A percentile compares a stretch with the other conserved stretches of the same genome.
phyloP scores from a whole-genome alignment of 2,113 vertebrate species.

The Platysteira castanea region DNA sequence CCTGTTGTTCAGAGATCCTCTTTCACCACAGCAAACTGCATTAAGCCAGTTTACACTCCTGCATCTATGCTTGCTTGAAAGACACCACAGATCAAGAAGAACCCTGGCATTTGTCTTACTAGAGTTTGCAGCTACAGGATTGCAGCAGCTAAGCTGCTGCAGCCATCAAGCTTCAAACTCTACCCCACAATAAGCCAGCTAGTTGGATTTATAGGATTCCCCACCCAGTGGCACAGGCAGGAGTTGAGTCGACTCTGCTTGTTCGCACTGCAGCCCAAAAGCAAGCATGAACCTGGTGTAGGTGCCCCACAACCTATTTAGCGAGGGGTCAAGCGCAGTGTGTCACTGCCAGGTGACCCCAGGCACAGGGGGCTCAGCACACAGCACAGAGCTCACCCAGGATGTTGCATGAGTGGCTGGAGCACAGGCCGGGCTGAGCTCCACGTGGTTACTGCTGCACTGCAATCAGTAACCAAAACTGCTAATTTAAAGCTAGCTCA shows the following conservation, averaged over 20 bases:
- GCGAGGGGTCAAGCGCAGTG: fast-evolving
- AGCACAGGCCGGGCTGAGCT: background rate
- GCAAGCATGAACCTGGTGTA: background rate
- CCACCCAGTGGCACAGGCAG: background rate
- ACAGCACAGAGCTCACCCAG: background rate
- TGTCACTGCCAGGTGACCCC: background rate
- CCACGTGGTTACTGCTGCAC: fast-evolving
- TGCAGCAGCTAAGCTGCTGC: background rate
- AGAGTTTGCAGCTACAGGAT: background rate
- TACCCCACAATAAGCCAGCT: background rate
- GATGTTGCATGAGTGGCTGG: fast-evolving
- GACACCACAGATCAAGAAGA: background rate
- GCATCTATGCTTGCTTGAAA: background rate
- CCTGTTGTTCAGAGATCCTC: background rate
- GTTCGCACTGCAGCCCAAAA: fast-evolving
- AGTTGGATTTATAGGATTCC: background rate
- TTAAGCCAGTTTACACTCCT: background rate
- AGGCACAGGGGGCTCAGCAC: background rate
- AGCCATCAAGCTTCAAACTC: background rate
- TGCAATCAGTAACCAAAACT: background rate
- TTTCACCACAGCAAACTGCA: background rate
- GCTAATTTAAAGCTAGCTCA: background rate
- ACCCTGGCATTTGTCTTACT: background rate
- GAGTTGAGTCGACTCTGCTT: fast-evolving
- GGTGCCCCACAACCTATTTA: background rate